Evolutionary conservation across 2,113 vertebrate genomes (phyloP).

Genomic region (Neolamprologus hecqui): DNA sequence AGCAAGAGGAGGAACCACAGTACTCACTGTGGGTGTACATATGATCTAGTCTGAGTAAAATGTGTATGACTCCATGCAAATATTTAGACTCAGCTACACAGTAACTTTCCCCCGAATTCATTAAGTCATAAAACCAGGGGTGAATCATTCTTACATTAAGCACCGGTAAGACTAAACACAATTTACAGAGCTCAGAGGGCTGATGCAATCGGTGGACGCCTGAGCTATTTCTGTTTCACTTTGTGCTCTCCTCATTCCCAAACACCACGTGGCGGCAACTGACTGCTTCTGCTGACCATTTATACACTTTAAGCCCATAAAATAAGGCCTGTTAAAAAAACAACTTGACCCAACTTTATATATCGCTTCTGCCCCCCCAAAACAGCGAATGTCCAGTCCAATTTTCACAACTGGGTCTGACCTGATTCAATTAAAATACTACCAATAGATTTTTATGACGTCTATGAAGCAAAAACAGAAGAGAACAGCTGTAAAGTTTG

Average conservation of each 20-base stretch:
- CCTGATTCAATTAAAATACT: not conserved
- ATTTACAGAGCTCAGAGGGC: not conserved
- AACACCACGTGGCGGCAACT: not conserved
- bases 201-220: slow-evolving; percentile 5
- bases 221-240: not conserved
- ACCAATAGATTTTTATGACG: not conserved
- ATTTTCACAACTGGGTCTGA: not conserved
- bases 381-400: not conserved
- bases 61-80: slow-evolving; percentile 1
- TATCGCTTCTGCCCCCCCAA: not conserved
- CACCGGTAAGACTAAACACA: slow-evolving; percentile 26
- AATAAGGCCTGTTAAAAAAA: not conserved
- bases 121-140: not conserved
- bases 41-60: not conserved
- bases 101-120: not conserved
- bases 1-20: not conserved
- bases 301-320: not conserved
- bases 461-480: not conserved
- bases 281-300: not conserved
- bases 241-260: not conserved
- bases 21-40: not conserved
- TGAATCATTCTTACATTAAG: slow-evolving; percentile 22
- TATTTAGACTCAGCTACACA: not conserved
- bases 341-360: not conserved
- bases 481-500: not conserved